Evolutionary conservation across 2,888 invertebrate genomes (phyloP), one percentile per base, ranked within the genome.

Genomic region (Patella pellucida): DNA sequence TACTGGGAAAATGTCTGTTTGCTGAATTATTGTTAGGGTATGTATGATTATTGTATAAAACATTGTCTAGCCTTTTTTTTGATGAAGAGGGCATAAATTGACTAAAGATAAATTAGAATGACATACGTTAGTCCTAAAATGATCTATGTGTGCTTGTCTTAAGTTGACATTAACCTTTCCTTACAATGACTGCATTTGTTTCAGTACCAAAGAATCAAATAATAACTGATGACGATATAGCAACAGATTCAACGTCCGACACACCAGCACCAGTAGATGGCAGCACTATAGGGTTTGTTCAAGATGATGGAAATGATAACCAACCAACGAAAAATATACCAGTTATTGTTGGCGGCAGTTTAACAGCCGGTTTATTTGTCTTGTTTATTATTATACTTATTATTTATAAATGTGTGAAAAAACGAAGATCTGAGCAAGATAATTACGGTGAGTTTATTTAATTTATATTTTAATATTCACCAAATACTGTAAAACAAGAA

Each of bases 381-480:
- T 27, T 78, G 54, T 72, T 76, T 67, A 71, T 78, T 15, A 67
- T 78, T 41, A 76, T 71, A 11, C 70, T 76, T 27, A 69, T 77
- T 54, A 77, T 75, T 68, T 78, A 74, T 27, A 72, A 73, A 51
- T 80, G 78, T 54, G 56, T 76, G 4, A 75, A 77, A 72, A 73
- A 72, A 68, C 69, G 75, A 19, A 71, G 75, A 67, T 62, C 68
- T 41, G 71, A 72, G 19, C 23, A 68, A 69, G 77, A 77, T 54
- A 72, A 75, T 23, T 78, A 78, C 52, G 75, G 78, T 78, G 52
- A 78, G 75, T 71, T 9, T 1, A 23, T 54, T 41, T 41, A 41
- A 41, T 41, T 41, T 41, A 41, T 9, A 41, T 41, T 41, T 41
- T 41, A 9, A 9, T 9, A 41, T 41, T 41, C 1, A 41, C 1